phyloP scores from a whole-genome alignment of 2,797 vertebrate species.

The Lepidocolaptes lacrymiger region DNA sequence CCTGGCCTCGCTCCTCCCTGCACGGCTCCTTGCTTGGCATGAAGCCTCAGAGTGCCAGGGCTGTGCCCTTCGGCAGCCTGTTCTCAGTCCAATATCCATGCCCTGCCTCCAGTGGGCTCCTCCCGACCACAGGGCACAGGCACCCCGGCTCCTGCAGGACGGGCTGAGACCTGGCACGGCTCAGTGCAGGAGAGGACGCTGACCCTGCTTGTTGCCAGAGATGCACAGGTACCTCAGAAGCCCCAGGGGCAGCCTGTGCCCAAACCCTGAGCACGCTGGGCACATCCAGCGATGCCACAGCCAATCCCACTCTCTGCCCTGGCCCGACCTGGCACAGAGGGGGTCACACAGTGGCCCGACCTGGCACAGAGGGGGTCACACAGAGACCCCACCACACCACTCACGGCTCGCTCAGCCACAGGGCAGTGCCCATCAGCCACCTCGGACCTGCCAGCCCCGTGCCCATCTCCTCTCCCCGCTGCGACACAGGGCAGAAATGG shows the following conservation, averaged over 20 bases:
- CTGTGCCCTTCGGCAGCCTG: fast-evolving
- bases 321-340: not conserved
- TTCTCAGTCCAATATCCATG: fast-evolving
- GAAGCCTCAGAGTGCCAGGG: fast-evolving
- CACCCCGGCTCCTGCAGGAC: fast-evolving
- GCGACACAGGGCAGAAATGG: fast-evolving
- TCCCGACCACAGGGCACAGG: fast-evolving
- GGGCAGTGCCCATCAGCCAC: fast-evolving
- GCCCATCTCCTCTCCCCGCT: fast-evolving
- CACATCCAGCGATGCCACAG: fast-evolving
- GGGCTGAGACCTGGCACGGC: not conserved
- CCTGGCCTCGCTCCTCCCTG: not conserved
- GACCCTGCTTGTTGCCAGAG: fast-evolving
- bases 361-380: not conserved
- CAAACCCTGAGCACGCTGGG: fast-evolving
- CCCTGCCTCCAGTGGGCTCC: not conserved
- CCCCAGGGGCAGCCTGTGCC: not conserved
- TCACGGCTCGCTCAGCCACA: not conserved
- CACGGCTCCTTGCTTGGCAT: not conserved
- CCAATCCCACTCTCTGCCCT: fast-evolving
- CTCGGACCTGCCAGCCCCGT: fast-evolving
- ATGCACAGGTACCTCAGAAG: fast-evolving
- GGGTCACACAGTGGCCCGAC: fast-evolving
- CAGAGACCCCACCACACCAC: fast-evolving
- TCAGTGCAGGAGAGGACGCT: fast-evolving